Conservation (phyloP, 2,888 invertebrate species). For the Allygus modestus region DNA sequence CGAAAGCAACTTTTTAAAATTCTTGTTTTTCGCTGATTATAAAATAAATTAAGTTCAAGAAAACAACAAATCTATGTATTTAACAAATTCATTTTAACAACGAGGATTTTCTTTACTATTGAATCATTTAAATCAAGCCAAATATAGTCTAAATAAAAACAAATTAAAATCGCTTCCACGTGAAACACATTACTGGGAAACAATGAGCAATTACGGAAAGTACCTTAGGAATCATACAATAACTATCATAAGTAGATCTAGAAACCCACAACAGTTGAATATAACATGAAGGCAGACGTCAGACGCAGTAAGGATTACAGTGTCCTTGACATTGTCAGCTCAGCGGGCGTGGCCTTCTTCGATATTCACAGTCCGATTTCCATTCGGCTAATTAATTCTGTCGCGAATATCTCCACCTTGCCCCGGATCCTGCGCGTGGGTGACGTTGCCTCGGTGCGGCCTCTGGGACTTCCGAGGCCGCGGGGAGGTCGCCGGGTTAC, state of each 20-base stretch:
- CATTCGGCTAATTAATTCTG: constrained; percentile 28
- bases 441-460: background rate
- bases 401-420: constrained; percentile 33
- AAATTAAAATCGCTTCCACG: background rate
- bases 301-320: background rate
- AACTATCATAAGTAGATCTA: background rate
- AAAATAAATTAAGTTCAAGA: too few relatives aligned
- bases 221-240: background rate
- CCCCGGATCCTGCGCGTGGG: constrained; percentile 20
- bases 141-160: too few relatives aligned
- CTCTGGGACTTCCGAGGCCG: background rate
- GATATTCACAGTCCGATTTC: constrained; percentile 12
- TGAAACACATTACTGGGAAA: background rate
- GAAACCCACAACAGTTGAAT: background rate
- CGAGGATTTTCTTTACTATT: too few relatives aligned
- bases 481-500: background rate
- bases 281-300: background rate
- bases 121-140: too few relatives aligned
- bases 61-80: too few relatives aligned
- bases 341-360: background rate
- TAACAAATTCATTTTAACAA: too few relatives aligned
- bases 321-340: constrained; percentile 4
- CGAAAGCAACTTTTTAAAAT: too few relatives aligned
- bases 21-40: too few relatives aligned
- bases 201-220: background rate